Evolutionary conservation across 2,113 vertebrate species (phyloP).

Genomic region (Nestor notabilis): DNA sequence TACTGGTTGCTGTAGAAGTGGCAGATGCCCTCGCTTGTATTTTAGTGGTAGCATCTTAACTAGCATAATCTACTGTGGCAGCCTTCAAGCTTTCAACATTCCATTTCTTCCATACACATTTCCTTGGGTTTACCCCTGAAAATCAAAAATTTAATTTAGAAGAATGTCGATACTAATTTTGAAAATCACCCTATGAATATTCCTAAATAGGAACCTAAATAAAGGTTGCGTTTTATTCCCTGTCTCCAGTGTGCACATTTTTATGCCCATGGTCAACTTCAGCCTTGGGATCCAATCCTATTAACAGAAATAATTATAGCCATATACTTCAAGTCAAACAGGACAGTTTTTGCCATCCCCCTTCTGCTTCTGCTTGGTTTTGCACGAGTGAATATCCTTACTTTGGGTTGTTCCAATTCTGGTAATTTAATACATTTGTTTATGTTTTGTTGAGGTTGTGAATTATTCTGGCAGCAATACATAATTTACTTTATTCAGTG

Average conservation of each 20-base stretch:
- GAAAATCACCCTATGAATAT: background rate
- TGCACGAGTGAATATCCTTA: background rate
- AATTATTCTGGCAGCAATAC: constrained; percentile 28
- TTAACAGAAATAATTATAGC: background rate
- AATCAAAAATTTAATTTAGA: constrained; percentile 6
- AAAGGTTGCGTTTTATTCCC: background rate
- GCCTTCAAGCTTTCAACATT: background rate
- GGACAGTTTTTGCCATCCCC: background rate
- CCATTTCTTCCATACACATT: constrained; percentile 46
- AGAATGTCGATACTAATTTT: constrained; percentile 6
- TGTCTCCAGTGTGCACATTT: background rate
- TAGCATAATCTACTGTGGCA: background rate
- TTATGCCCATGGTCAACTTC: background rate
- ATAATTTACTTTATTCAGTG: constrained; percentile 30
- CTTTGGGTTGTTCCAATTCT: constrained; percentile 7
- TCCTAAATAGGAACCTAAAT: too few relatives aligned
- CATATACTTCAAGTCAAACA: background rate
- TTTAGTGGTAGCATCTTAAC: background rate
- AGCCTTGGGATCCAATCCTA: background rate
- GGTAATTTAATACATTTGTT: constrained; percentile 49
- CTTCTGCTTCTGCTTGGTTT: constrained; percentile 2
- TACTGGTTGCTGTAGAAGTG: background rate
- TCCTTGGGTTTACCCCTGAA: constrained; percentile 45
- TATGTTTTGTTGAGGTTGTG: constrained; percentile 6
- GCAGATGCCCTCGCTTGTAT: background rate